Evolutionary conservation across 2,797 vertebrate genomes (phyloP).

Genomic region (Pseudopleuronectes americanus): DNA sequence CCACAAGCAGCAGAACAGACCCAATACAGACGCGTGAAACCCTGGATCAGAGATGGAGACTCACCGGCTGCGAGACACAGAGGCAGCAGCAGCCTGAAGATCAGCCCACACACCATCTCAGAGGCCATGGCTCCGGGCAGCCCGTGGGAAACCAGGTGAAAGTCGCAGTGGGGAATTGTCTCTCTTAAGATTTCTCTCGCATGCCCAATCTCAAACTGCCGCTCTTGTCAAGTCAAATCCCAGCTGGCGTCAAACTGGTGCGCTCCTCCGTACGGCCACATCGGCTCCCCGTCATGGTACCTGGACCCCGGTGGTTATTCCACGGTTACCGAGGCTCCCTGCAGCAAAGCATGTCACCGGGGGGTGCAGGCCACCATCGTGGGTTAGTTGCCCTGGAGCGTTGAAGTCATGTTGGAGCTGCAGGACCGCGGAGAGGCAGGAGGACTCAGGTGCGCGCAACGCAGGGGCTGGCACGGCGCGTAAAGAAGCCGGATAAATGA

Average conservation of each 20-base stretch:
- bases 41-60: slow-evolving; percentile 42
- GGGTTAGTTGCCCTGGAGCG: slow-evolving; percentile 10
- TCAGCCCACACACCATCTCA: slow-evolving; percentile 93
- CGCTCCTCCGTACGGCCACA: slow-evolving; percentile 59
- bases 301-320: slow-evolving; percentile 60
- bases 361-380: slow-evolving; percentile 24
- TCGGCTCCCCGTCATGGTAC: slow-evolving; percentile 51
- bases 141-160: slow-evolving; percentile 55
- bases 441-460: slow-evolving; percentile 57
- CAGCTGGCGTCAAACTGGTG: slow-evolving; percentile 74
- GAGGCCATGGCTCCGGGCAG: slow-evolving; percentile 88
- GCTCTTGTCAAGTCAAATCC: slow-evolving; percentile 62
- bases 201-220: slow-evolving; percentile 71
- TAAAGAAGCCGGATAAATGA: slow-evolving; percentile 44
- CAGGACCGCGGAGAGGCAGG: background rate
- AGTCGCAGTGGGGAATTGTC: slow-evolving; percentile 25
- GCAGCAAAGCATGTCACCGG: slow-evolving; percentile 35
- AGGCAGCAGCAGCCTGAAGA: slow-evolving; percentile 95
- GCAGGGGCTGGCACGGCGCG: slow-evolving; percentile 35
- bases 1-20: too few species aligned
- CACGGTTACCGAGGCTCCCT: slow-evolving; percentile 42
- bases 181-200: slow-evolving; percentile 57
- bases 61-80: slow-evolving; percentile 93
- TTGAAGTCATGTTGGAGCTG: slow-evolving; percentile 45
- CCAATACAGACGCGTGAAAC: too few species aligned